phyloP scores from a whole-genome alignment of 2,888 invertebrate genomes.

The Seladonia tumulorum region DNA sequence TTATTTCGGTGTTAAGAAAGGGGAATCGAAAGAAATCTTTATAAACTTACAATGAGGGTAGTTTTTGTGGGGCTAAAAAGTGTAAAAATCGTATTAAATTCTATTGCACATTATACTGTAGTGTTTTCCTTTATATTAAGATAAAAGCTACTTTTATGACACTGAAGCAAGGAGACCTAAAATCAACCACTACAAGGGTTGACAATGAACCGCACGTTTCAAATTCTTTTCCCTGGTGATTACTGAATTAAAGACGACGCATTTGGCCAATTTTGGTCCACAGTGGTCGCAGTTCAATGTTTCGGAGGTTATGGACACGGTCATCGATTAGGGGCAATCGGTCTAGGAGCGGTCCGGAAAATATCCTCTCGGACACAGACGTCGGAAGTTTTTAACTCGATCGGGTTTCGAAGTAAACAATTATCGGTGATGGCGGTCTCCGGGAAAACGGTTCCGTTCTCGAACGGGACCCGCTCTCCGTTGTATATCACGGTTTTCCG shows the following conservation, averaged over 20 bases:
- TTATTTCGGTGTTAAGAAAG: too few species aligned
- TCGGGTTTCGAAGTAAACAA: slow-evolving; percentile 9
- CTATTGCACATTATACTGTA: too few species aligned
- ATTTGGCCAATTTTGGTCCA: not conserved
- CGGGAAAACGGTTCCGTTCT: not conserved
- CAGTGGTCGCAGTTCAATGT: not conserved
- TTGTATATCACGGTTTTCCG: not conserved
- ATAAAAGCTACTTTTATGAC: too few species aligned
- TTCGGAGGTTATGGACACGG: not conserved
- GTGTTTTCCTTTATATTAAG: too few species aligned
- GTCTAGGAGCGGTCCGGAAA: not conserved
- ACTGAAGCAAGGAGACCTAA: too few species aligned
- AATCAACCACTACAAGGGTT: too few species aligned
- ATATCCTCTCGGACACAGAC: slow-evolving; percentile 1
- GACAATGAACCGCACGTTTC: too few species aligned
- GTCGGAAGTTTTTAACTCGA: slow-evolving; percentile 26
- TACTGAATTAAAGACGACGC: not conserved
- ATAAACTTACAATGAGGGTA: too few species aligned
- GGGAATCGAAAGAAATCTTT: too few species aligned
- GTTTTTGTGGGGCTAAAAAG: too few species aligned
- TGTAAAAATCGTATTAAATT: too few species aligned
- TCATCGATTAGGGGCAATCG: not conserved
- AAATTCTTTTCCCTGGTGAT: not conserved
- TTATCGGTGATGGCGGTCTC: slow-evolving; percentile 5
- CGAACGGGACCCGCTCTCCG: not conserved